Conservation (phyloP, 2,113 vertebrate genomes). For the Chaetura pelagica region DNA sequence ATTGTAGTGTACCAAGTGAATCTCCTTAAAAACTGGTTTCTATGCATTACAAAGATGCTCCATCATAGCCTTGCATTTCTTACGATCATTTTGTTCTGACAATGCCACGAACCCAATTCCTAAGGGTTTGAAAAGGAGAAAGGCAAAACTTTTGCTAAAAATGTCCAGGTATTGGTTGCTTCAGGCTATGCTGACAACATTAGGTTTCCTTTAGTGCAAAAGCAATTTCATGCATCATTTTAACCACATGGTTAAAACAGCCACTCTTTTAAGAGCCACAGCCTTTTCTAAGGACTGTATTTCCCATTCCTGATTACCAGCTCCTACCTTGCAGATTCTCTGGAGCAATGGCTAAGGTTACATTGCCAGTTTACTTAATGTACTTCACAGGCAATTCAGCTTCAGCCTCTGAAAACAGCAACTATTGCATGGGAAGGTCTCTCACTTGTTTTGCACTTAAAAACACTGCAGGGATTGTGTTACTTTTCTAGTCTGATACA, state of each 20-base stretch:
- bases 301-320: background rate
- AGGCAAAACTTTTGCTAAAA: background rate
- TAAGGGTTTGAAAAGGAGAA: background rate
- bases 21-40: background rate
- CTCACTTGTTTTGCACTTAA: background rate
- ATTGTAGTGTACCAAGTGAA: background rate
- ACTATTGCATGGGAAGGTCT: background rate
- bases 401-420: background rate
- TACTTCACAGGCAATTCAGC: background rate
- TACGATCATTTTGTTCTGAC: background rate
- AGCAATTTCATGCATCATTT: background rate
- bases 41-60: background rate
- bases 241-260: background rate
- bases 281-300: background rate
- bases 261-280: background rate
- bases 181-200: background rate
- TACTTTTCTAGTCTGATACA: background rate
- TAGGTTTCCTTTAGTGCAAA: background rate
- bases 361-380: background rate
- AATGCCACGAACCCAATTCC: background rate
- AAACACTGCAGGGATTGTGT: background rate
- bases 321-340: background rate
- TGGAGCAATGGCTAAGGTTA: background rate
- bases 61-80: background rate
- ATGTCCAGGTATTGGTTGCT: background rate